Percentiles rank a stretch among this genome's conserved stretches.
These are phyloP conservation scores for Oryzaephilus surinamensis DNA, from an alignment of 1,140 invertebrate genomes.

Conservation along the genomic window DNA sequence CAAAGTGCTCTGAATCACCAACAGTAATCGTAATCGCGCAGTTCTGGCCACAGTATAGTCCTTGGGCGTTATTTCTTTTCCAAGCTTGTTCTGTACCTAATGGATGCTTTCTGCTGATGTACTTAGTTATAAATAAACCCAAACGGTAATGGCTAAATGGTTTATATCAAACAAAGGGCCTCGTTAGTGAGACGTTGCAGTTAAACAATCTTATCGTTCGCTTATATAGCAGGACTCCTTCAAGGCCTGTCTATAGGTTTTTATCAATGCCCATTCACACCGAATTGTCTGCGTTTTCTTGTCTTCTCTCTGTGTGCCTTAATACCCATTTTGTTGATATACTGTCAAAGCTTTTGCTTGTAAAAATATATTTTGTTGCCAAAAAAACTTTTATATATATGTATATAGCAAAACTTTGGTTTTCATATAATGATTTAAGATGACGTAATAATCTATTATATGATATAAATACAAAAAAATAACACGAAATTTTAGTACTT, in stretches of 20 bases:
- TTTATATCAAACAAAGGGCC: constrained; percentile 16
- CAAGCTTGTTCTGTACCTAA: constrained; percentile 13
- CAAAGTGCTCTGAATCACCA: constrained; percentile 20
- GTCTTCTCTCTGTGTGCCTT: too few species aligned
- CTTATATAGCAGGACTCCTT: constrained; percentile 3
- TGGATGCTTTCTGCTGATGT: constrained; percentile 12
- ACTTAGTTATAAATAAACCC: constrained; percentile 12
- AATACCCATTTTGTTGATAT: too few species aligned
- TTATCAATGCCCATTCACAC: constrained; percentile 8
- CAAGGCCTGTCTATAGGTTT: constrained; percentile 6
- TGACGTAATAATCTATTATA: too few species aligned
- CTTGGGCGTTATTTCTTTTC: constrained; percentile 16
- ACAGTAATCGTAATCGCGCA: constrained; percentile 18
- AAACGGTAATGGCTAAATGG: constrained; percentile 17
- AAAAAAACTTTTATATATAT: too few species aligned
- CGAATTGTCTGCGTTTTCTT: constrained; percentile 6
- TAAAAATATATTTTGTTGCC: too few species aligned
- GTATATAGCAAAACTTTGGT: too few species aligned
- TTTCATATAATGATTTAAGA: too few species aligned
- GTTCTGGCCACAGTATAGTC: constrained; percentile 10
- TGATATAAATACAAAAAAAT: too few species aligned
- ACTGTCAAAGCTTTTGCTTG: too few species aligned
- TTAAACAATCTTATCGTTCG: constrained; percentile 10
- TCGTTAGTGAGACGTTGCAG: constrained; percentile 11
- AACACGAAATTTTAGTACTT: too few species aligned